Base-by-base conservation (phyloP, 2,797 vertebrate species). In the Periparus ater region DNA sequence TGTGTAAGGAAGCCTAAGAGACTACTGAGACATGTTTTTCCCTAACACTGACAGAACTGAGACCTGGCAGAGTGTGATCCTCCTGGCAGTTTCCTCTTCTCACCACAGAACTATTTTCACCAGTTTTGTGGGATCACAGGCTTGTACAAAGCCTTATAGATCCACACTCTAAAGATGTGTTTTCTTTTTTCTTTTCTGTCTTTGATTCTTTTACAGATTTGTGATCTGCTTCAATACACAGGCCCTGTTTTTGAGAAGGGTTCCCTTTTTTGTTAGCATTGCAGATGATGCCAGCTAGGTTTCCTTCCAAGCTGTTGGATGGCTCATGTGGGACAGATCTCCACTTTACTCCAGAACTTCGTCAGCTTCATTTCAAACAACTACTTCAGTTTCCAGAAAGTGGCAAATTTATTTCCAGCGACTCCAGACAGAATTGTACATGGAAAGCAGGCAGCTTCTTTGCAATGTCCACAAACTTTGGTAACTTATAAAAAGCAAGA, bases 1-100 rank as follows among this genome's bases (percentile, higher is more conserved):
- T 79, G 78, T 4, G 7, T 74, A 94, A 89, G 72, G 75, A 89
- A 95, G 81, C 83, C 68, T 77, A 68, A 77, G 84, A 77, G 50
- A 77, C 60, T 72, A 79, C 38, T 32, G 84, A 71, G 78, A 92
- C 57, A 38, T 40, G 38, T 20, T 83, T 92, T 93, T 85, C 50
- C 38, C 13, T 42, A 62, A 67, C 47, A 48, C 27, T 42, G 51
- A 27, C 63, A 87, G 78, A 87, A 82, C 72, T 91, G 66, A 91
- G 47, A 74, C 54, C 75, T 80, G 68, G 40, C 57, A 85, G 78
- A 72, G 34, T 65, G 71, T 0, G 1, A 74, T 67, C 36, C 48
- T 79, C 61, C 27, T 0, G 0, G 34, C 8, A 2, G 7, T 89
- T 87, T 85, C 47, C 53, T 78, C 29, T 60, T 80, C 67, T 91